Base-by-base conservation (phyloP, 1,140 invertebrate species). In the Diachasma alloeum region DNA sequence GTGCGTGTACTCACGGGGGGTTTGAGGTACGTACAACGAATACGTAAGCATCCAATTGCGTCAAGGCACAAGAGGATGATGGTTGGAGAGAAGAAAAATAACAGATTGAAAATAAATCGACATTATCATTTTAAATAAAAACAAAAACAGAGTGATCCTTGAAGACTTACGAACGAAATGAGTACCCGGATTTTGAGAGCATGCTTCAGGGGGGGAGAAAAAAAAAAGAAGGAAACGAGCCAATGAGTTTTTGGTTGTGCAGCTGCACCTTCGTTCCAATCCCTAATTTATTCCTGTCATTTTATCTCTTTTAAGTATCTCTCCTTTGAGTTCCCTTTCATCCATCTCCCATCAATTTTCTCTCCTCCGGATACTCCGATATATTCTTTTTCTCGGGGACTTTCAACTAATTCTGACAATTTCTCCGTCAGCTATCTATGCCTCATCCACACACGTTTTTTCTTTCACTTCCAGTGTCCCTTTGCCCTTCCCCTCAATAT, bases 241-340 rank as follows among this genome's bases (percentile, higher is more conserved):
- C 82, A 82, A 82, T 81, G 74, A 79, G 80, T 82, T 84, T 84
- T 84, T 80, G 81, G 78, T 71, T 74, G 79, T 17, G 80, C 81
- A 82, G 78, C 80, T 81, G 83, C 83, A 36, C 37, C 42, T 81
- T 78, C 78, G 79, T 78, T 56, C 78, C 77, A 75, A 73, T 68
- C 24, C 75, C 80, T 79, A 84, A 83, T 83, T 83, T 81, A 81
- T 79, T 82, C 78, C 48, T 17, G 48, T 72, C 78, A 78, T 73
- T 75, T 48, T 75, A 36, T 70, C 68, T 83, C 79, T 74, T 75
- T 80, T 79, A 79, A 76, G 79, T 77, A 74, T 72, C 56, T 75
- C 63, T 48, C 71, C 53, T 72, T 31, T 46, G 42, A n/a, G 48
- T 76, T 59, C 36, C 31, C 24, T 77, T 48, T 67, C 66, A 66